Evolutionary conservation across 2,113 vertebrate genomes (phyloP).

Genomic region (Bubo blakistoni): DNA sequence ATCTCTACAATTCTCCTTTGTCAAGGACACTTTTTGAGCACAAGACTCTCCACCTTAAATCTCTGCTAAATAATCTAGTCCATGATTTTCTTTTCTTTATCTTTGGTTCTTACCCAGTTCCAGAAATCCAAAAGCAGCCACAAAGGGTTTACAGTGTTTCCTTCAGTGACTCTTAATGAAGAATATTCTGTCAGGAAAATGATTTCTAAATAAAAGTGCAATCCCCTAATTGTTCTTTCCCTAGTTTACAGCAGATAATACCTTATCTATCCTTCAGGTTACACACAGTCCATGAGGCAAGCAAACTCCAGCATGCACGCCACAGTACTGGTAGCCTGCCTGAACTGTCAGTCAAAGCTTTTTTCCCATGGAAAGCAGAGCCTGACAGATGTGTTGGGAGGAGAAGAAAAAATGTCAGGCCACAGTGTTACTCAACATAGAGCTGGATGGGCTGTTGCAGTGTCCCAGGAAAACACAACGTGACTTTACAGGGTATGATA

Average conservation of each 20-base stretch:
- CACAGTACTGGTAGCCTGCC: background rate
- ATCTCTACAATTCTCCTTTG: background rate
- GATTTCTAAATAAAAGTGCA: background rate
- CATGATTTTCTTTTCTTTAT: background rate
- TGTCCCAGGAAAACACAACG: background rate
- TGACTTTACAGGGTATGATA: background rate
- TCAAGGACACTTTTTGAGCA: background rate
- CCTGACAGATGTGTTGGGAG: background rate
- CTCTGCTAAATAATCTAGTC: background rate
- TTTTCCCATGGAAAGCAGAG: background rate
- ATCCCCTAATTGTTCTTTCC: background rate
- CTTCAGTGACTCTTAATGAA: background rate
- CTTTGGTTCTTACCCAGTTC: background rate
- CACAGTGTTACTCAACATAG: background rate
- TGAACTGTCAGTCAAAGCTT: background rate
- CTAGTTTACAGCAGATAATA: background rate
- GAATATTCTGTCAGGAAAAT: background rate
- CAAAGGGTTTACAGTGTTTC: background rate
- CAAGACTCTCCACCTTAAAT: background rate
- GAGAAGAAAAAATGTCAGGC: background rate
- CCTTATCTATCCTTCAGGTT: background rate
- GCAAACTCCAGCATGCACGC: background rate
- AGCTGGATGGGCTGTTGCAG: rapidly evolving
- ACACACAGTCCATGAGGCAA: rapidly evolving
- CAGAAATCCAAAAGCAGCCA: background rate